Percentiles rank a stretch among this genome's conserved stretches.
Evolutionary conservation across 2,113 vertebrate species (phyloP).

Genomic region (Bubo bubo): DNA sequence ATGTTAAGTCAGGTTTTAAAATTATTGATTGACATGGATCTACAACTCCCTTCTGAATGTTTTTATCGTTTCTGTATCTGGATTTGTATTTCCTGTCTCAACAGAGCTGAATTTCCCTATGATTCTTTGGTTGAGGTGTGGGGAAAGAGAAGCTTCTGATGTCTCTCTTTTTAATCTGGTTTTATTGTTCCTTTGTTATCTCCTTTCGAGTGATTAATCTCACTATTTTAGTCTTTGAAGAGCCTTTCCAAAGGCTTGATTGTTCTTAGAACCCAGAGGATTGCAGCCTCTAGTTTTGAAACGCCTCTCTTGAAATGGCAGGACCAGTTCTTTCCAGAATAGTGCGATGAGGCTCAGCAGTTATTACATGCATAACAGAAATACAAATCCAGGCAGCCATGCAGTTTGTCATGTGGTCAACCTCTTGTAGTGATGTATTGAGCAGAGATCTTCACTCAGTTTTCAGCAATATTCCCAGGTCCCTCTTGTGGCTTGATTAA

Average conservation of each 20-base stretch:
- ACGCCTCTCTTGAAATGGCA: background rate
- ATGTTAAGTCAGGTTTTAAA: background rate
- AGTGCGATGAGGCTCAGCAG: background rate
- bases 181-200: conserved; percentile 19
- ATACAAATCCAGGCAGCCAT: background rate
- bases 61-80: background rate
- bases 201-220: conserved; percentile 30
- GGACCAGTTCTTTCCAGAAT: background rate
- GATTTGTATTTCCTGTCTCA: background rate
- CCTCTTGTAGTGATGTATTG: background rate
- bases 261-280: background rate
- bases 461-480: background rate
- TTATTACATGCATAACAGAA: background rate
- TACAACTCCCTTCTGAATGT: background rate
- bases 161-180: background rate
- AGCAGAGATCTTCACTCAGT: background rate
- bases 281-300: background rate
- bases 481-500: background rate
- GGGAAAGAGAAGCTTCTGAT: background rate
- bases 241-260: background rate
- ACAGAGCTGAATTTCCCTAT: background rate
- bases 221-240: background rate
- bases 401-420: background rate
- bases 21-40: background rate
- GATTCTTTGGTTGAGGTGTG: background rate